Percentiles rank a stretch among this genome's conserved stretches.
Conservation (phyloP, 2,888 invertebrate species). For the Apodemia duryi region DNA sequence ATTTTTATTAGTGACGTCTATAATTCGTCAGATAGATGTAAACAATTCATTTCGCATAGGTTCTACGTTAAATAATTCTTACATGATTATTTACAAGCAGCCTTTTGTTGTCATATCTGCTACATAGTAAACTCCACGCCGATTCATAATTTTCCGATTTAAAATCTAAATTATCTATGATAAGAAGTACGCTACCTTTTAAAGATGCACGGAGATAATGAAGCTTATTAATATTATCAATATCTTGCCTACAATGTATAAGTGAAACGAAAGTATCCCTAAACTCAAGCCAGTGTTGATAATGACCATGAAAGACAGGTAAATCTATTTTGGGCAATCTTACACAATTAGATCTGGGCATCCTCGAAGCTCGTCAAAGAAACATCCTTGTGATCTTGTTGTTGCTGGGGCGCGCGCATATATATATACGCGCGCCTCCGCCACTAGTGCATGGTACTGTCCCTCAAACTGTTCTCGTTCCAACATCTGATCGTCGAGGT, state of each 20-base stretch:
- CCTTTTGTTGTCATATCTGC: constrained; percentile 25
- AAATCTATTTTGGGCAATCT: constrained; percentile 28
- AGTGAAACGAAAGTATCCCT: constrained; percentile 21
- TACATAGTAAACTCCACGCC: constrained; percentile 27
- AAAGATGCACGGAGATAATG: constrained; percentile 27
- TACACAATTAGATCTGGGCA: constrained; percentile 13
- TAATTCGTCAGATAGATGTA: constrained; percentile 11
- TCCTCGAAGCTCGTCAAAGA: neutral
- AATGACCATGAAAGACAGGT: constrained; percentile 24
- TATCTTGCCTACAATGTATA: constrained; percentile 23
- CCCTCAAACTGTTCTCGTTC: constrained; percentile 25
- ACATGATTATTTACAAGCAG: constrained; percentile 22
- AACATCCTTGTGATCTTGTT: neutral
- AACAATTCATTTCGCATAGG: constrained; percentile 10
- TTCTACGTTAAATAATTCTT: constrained; percentile 17
- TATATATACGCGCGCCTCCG: constrained; percentile 4
- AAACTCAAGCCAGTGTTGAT: constrained; percentile 28
- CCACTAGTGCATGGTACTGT: constrained; percentile 22
- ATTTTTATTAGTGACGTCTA: constrained; percentile 23
- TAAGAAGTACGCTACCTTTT: constrained; percentile 25
- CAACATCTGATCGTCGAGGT: constrained; percentile 19
- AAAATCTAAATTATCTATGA: constrained; percentile 28
- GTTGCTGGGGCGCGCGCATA: neutral
- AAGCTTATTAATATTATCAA: constrained; percentile 18
- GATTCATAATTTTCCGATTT: constrained; percentile 22